Evolutionary conservation across 2,888 invertebrate genomes (phyloP).

Genomic region (Scrobipalpa costella): DNA sequence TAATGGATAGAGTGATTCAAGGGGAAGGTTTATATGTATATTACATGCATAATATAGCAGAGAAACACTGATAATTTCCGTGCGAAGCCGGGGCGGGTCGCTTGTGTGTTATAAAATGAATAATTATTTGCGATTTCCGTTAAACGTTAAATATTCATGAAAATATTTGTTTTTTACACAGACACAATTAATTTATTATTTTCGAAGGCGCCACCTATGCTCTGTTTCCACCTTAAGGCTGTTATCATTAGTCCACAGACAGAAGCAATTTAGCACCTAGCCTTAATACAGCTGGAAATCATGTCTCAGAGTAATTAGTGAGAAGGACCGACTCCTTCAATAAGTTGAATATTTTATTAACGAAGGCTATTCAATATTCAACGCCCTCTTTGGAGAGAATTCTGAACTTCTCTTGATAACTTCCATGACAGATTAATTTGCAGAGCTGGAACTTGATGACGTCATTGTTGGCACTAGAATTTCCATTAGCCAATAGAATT

Average conservation of each 20-base stretch:
- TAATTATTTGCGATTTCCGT: too few relatives aligned
- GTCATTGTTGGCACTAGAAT: slow-evolving; percentile 31
- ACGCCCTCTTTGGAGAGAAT: slow-evolving; percentile 56
- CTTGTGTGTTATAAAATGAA: too few relatives aligned
- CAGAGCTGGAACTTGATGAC: slow-evolving; percentile 50
- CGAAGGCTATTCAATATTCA: slow-evolving; percentile 70
- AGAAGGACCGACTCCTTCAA: slow-evolving; percentile 45
- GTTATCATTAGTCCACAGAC: neutral
- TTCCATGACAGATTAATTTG: slow-evolving; percentile 68
- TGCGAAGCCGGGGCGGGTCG: too few relatives aligned
- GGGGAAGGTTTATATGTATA: too few relatives aligned
- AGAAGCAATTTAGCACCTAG: neutral
- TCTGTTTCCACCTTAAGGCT: too few relatives aligned
- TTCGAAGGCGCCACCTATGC: too few relatives aligned
- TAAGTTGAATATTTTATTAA: slow-evolving; percentile 68
- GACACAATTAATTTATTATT: too few relatives aligned
- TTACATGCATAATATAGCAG: too few relatives aligned
- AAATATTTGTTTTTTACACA: too few relatives aligned
- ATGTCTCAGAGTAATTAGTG: slow-evolving; percentile 57
- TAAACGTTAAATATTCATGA: too few relatives aligned
- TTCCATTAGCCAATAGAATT: neutral
- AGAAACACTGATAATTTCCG: too few relatives aligned
- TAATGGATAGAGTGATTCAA: too few relatives aligned
- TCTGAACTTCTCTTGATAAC: slow-evolving; percentile 54
- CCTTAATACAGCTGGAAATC: slow-evolving; percentile 48